Evolutionary conservation across 2,888 invertebrate genomes (phyloP).

Genomic region (Scaptomyza polygonia): DNA sequence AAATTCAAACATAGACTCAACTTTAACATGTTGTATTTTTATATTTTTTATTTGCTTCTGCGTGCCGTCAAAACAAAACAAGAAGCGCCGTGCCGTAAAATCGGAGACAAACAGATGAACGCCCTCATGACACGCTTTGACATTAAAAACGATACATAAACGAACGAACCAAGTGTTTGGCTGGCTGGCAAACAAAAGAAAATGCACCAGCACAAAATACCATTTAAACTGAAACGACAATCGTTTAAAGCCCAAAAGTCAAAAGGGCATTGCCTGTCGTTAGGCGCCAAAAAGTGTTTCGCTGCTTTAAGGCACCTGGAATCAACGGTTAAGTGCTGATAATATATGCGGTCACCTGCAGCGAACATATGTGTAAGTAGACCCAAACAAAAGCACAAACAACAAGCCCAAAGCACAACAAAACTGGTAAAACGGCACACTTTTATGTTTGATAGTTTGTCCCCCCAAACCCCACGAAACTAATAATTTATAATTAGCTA

Average conservation of each 20-base stretch:
- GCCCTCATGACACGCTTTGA: conserved; percentile 56
- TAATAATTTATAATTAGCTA: conserved; percentile 71
- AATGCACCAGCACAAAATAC: conserved; percentile 12
- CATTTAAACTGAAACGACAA: conserved; percentile 23
- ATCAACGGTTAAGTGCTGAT: conserved; percentile 61
- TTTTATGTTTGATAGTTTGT: conserved; percentile 25
- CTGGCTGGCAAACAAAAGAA: conserved; percentile 18
- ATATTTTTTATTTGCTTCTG: neutral
- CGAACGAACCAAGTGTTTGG: conserved; percentile 38
- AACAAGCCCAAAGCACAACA: neutral
- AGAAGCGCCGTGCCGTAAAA: conserved; percentile 45
- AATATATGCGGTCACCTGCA: conserved; percentile 60
- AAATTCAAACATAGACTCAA: conserved; percentile 40
- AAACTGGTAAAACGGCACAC: conserved; percentile 26
- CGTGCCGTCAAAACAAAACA: conserved; percentile 11
- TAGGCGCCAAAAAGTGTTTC: conserved; percentile 23
- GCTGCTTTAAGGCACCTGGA: conserved; percentile 45
- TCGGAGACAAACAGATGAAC: conserved; percentile 42
- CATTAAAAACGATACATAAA: conserved; percentile 67
- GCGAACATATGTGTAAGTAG: conserved; percentile 31
- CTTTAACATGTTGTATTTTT: conserved; percentile 7
- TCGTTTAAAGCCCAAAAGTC: conserved; percentile 40
- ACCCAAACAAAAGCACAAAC: neutral
- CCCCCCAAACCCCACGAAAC: conserved; percentile 6
- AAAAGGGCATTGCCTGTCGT: conserved; percentile 32